phyloP scores from a whole-genome alignment of 2,113 vertebrate species.

The Macrotus californicus region DNA sequence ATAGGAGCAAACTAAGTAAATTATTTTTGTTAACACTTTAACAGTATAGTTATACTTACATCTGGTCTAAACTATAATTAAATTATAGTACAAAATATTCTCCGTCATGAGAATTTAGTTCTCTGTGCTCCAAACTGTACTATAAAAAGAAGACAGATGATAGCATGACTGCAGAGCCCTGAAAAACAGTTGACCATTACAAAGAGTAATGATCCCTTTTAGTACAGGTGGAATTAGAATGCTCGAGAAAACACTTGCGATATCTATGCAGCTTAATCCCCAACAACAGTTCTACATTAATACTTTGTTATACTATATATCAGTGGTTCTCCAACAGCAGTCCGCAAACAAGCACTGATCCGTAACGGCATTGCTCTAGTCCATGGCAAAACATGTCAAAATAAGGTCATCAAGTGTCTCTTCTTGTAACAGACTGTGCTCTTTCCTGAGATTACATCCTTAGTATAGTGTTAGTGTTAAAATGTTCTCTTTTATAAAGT shows the following conservation, averaged over 20 bases:
- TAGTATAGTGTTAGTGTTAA: conserved; percentile 36
- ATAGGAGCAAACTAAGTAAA: neutral
- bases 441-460: conserved; percentile 42
- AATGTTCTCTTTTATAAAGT: conserved; percentile 39
- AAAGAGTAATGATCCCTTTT: conserved; percentile 64
- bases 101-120: conserved; percentile 35
- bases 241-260: conserved; percentile 37
- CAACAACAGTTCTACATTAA: conserved; percentile 29
- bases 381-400: conserved; percentile 39
- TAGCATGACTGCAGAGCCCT: conserved; percentile 26
- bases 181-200: conserved; percentile 50
- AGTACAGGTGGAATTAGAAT: conserved; percentile 56
- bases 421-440: neutral
- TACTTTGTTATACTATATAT: conserved; percentile 39
- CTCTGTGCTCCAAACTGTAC: conserved; percentile 12
- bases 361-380: conserved; percentile 50
- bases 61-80: neutral
- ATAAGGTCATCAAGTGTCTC: conserved; percentile 35
- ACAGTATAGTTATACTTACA: conserved; percentile 21
- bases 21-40: conserved; percentile 18
- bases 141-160: conserved; percentile 49
- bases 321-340: conserved; percentile 19
- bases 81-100: conserved; percentile 27
- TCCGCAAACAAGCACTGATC: conserved; percentile 40
- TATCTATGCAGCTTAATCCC: neutral